These are phyloP conservation scores for Hyles vespertilio DNA, from an alignment of 1,140 invertebrate species.

Conservation along the genomic window DNA sequence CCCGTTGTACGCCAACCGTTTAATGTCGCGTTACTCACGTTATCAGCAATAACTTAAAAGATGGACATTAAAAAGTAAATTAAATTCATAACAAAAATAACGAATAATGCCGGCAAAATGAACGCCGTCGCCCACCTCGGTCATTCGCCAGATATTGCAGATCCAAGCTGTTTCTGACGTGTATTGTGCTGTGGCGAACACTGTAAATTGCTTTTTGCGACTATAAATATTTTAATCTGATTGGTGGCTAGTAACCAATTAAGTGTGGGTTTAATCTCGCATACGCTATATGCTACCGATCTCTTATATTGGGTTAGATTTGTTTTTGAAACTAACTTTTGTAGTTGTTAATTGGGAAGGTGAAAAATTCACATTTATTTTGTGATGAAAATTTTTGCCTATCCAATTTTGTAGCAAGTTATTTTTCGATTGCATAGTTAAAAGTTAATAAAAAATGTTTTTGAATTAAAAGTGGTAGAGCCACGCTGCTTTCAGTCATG, in stretches of 20 bases:
- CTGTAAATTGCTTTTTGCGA: constrained; percentile 60
- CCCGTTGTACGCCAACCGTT: too few species aligned
- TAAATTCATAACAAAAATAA: constrained; percentile 17
- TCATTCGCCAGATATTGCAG: constrained; percentile 37
- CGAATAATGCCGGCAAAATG: constrained; percentile 26
- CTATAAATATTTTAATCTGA: constrained; percentile 63
- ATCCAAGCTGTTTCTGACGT: constrained; percentile 48
- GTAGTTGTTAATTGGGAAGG: too few species aligned
- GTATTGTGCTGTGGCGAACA: constrained; percentile 52
- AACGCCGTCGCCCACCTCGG: constrained; percentile 32
- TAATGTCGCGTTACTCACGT: background rate
- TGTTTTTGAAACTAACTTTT: too few species aligned
- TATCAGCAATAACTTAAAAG: too few species aligned
- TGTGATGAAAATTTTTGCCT: too few species aligned
- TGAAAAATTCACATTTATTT: too few species aligned
- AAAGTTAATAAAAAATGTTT: too few species aligned
- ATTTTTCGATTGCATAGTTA: too few species aligned
- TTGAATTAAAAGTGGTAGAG: too few species aligned
- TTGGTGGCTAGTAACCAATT: constrained; percentile 52
- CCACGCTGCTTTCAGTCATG: too few species aligned
- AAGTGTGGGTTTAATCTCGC: background rate
- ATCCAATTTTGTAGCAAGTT: too few species aligned
- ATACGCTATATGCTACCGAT: background rate
- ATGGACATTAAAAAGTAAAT: background rate
- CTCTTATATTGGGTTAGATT: too few species aligned